Evolutionary conservation across 2,113 vertebrate species (phyloP).

Genomic region (Protobothrops mucrosquamatus): DNA sequence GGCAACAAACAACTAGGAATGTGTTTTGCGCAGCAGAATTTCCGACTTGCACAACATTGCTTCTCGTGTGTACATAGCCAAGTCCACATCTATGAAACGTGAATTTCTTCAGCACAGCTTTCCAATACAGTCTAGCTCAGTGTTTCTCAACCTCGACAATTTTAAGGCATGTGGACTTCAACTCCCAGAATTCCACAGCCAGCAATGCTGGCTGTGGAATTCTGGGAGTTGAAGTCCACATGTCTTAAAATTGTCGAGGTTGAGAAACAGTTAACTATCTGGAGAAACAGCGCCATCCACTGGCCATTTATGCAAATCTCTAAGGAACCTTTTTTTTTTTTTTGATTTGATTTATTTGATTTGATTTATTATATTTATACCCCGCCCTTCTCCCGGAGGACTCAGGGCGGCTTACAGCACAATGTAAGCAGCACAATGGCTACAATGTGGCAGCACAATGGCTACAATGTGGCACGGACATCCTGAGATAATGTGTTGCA

Average conservation of each 20-base stretch:
- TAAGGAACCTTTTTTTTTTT: neutral
- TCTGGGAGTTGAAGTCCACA: too few relatives aligned
- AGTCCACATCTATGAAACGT: neutral
- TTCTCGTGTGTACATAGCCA: neutral
- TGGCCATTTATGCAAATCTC: neutral
- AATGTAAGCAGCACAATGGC: too few relatives aligned
- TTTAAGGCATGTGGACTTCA: too few relatives aligned
- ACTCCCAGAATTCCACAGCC: too few relatives aligned
- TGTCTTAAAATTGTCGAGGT: too few relatives aligned
- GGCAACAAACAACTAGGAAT: neutral
- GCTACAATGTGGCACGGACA: neutral
- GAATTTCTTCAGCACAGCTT: accelerated
- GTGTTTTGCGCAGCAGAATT: neutral
- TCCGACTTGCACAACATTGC: neutral
- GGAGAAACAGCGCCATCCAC: neutral
- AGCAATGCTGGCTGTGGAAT: too few relatives aligned
- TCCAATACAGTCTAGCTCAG: neutral
- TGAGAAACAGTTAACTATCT: neutral
- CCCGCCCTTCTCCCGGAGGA: too few relatives aligned
- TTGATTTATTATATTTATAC: too few relatives aligned
- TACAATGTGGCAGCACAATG: neutral
- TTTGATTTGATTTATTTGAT: too few relatives aligned
- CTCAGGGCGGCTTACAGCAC: too few relatives aligned
- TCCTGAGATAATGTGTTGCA: neutral
- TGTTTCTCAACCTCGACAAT: too few relatives aligned